Evolutionary conservation across 1,140 invertebrate genomes (phyloP).

Genomic region (Ylistrum balloti): DNA sequence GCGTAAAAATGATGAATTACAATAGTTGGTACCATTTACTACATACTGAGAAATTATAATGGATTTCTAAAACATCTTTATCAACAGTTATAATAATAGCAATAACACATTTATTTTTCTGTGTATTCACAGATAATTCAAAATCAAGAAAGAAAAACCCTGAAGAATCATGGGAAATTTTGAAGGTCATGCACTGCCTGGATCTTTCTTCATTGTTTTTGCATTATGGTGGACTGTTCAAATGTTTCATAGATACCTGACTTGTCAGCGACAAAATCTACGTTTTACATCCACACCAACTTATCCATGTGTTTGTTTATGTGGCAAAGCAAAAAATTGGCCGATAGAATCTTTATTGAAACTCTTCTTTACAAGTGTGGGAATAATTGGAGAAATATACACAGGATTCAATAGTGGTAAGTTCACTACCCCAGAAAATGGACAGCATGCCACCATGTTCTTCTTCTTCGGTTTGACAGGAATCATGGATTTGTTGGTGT

Average conservation of each 20-base stretch:
- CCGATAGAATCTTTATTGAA: conserved; percentile 63
- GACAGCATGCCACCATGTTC: conserved; percentile 84
- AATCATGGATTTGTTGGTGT: conserved; percentile 80
- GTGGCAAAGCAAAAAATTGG: conserved; percentile 67
- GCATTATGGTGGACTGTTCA: conserved; percentile 82
- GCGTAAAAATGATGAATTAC: no score
- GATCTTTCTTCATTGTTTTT: conserved; percentile 83
- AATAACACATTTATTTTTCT: not conserved
- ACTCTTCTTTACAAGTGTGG: conserved; percentile 54
- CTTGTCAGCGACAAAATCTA: conserved; percentile 62
- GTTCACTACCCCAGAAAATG: conserved; percentile 74
- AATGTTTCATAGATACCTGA: conserved; percentile 75
- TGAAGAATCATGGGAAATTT: conserved; percentile 80
- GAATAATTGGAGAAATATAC: conserved; percentile 52
- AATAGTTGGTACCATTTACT: no score
- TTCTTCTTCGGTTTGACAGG: conserved; percentile 83
- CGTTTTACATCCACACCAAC: conserved; percentile 73
- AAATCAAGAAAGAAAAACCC: not conserved
- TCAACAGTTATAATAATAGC: no score
- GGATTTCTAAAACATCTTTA: no score
- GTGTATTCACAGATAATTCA: not conserved
- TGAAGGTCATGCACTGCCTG: conserved; percentile 82
- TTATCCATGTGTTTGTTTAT: conserved; percentile 74
- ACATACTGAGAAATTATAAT: no score
- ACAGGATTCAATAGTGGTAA: conserved; percentile 49